A percentile compares a stretch with the other conserved stretches of the same genome.
Evolutionary conservation across 1,140 invertebrate genomes (phyloP).

Genomic region (Drosophila littoralis): DNA sequence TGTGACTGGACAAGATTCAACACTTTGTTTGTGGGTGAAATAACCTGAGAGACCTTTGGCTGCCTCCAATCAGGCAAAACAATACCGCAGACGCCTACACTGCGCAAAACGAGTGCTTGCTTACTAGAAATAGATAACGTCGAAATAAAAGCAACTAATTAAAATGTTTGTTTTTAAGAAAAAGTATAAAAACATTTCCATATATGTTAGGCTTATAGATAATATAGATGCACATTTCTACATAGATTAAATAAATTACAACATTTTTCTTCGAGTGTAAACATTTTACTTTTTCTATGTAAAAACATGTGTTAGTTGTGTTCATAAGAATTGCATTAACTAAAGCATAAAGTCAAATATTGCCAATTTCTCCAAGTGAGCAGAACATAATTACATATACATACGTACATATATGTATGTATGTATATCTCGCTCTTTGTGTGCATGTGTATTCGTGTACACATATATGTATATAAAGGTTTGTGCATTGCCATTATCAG

Average conservation of each 20-base stretch:
- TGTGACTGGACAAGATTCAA: not conserved
- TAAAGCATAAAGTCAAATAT: not conserved
- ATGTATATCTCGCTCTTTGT: not conserved
- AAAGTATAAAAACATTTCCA: too few species aligned
- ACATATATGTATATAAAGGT: conserved; percentile 18
- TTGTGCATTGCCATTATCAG: conserved; percentile 26
- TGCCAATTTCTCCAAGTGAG: not conserved
- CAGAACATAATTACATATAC: too few species aligned
- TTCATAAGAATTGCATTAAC: not conserved
- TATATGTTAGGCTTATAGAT: too few species aligned
- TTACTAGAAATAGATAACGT: not conserved
- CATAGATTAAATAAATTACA: too few species aligned
- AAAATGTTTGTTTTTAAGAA: too few species aligned
- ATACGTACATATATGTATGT: not conserved
- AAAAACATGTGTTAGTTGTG: not conserved
- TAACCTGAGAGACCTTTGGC: not conserved
- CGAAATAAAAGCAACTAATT: not conserved
- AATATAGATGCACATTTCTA: too few species aligned
- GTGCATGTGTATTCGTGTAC: not conserved
- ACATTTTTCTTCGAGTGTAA: not conserved
- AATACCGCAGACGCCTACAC: not conserved
- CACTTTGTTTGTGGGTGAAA: not conserved
- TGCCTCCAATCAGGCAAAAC: not conserved
- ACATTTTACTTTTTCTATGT: not conserved
- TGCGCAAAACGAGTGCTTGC: not conserved